Conservation (phyloP, 2,888 invertebrate genomes). For the Parelbella ahira region DNA sequence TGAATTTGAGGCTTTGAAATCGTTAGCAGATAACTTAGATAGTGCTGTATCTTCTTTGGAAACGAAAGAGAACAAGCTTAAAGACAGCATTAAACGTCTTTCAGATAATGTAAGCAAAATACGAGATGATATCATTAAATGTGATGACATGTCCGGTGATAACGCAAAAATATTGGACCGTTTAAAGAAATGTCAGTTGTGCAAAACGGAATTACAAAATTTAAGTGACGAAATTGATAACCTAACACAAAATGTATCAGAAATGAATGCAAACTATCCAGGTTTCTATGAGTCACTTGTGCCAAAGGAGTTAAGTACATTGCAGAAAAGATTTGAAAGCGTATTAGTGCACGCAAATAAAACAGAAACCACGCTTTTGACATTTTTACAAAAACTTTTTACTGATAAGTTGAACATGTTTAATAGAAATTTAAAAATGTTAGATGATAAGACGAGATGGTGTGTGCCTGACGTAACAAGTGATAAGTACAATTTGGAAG, state of each 20-base stretch:
- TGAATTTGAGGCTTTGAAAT: slow-evolving; percentile 87
- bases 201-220: slow-evolving; percentile 86
- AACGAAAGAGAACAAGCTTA: slow-evolving; percentile 86
- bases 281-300: slow-evolving; percentile 88
- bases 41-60: slow-evolving; percentile 86
- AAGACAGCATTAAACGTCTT: slow-evolving; percentile 85
- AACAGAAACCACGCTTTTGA: slow-evolving; percentile 87
- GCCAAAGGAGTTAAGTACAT: slow-evolving; percentile 89
- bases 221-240: slow-evolving; percentile 85
- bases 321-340: slow-evolving; percentile 91
- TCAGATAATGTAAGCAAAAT: slow-evolving; percentile 86
- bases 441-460: slow-evolving; percentile 94
- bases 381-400: slow-evolving; percentile 92
- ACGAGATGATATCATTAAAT: slow-evolving; percentile 91
- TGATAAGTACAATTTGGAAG: slow-evolving; percentile 95
- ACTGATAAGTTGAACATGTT: slow-evolving; percentile 91
- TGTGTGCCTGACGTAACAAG: slow-evolving; percentile 93
- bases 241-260: slow-evolving; percentile 84
- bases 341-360: slow-evolving; percentile 89
- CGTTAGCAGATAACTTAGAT: slow-evolving; percentile 87
- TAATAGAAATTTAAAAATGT: slow-evolving; percentile 88
- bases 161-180: slow-evolving; percentile 91
- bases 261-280: slow-evolving; percentile 87
- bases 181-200: slow-evolving; percentile 85
- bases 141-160: slow-evolving; percentile 94